Evolutionary conservation across 2,888 invertebrate species (phyloP), one percentile per base, ranked within the genome.

Genomic region (Pocota personata): DNA sequence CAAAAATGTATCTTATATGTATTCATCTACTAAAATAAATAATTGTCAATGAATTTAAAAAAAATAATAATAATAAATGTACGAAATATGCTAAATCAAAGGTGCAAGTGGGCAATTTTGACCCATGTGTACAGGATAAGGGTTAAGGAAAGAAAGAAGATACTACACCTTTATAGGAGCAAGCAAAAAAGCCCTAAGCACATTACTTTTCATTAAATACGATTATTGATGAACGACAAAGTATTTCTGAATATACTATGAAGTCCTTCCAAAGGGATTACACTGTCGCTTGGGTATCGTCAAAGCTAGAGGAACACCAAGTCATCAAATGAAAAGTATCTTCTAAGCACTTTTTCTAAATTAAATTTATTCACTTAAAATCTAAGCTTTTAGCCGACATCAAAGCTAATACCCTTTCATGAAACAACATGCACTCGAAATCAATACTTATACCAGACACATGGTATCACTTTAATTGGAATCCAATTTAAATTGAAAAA

Each of bases 401-500:
- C 72, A 58, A 60, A 48, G 48, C 48, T 48, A 72, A 37, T 16
- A 46, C 43, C 57, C 69, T 27, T 71, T 30, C 43, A 1, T n/a
- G 16, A 14, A 27, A 7, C 16, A 14, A 32, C 32, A 21, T 2
- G 30, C 50, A 14, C 62, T 43, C 21, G 12, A 37, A 62, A 62
- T 73, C 67, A 50, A 58, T 48, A 58, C 60, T 16, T 40, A 19
- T n/a, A 67, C 55, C 32, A 50, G 32, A 67, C 79, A 35, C 79
- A 35, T 37, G 16, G 37, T 48, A 75, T 62, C 60, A 46, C 58
- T 40, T 69, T 43, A 48, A 76, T 75, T 57, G 55, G 35, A 82
- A 76, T 69, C 27, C 69, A 69, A 69, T 82, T 69, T 27, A 76
- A 75, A 82, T 48, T 62, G 48, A 46, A 43, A 58, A 60, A 58